phyloP scores from a whole-genome alignment of 2,888 invertebrate species.

The Agrochola litura region DNA sequence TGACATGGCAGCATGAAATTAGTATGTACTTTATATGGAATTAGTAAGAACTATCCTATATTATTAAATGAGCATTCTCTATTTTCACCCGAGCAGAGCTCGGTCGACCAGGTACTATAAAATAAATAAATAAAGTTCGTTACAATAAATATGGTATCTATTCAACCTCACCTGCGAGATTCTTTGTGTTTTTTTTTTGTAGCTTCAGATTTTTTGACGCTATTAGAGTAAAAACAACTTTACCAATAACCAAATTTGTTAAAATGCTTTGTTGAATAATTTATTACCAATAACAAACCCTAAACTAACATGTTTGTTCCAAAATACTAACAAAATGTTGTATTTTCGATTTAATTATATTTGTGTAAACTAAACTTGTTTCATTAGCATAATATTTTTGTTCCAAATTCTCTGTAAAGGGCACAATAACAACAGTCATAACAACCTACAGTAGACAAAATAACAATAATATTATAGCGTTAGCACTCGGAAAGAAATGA shows the following conservation, averaged over 20 bases:
- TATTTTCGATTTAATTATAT: background rate
- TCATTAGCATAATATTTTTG: background rate
- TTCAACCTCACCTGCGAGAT: background rate
- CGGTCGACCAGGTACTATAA: too few species aligned
- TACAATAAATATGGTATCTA: background rate
- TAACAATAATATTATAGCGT: background rate
- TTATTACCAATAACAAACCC: background rate
- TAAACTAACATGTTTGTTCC: background rate
- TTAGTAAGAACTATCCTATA: too few species aligned
- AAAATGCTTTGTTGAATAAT: background rate
- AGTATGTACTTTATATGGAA: too few species aligned
- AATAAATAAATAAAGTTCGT: background rate
- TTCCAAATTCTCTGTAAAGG: conserved; percentile 3
- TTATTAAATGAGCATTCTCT: too few species aligned
- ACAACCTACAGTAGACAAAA: too few species aligned
- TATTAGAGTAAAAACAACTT: background rate
- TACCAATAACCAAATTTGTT: background rate
- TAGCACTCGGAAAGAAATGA: background rate
- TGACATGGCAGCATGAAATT: too few species aligned
- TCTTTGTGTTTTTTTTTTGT: background rate
- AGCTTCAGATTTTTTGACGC: background rate
- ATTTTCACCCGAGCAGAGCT: too few species aligned
- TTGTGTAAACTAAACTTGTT: background rate
- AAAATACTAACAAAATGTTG: conserved; percentile 6
- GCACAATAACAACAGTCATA: background rate